Conservation (phyloP, 2,888 invertebrate species). For the Oscheius sp. region DNA sequence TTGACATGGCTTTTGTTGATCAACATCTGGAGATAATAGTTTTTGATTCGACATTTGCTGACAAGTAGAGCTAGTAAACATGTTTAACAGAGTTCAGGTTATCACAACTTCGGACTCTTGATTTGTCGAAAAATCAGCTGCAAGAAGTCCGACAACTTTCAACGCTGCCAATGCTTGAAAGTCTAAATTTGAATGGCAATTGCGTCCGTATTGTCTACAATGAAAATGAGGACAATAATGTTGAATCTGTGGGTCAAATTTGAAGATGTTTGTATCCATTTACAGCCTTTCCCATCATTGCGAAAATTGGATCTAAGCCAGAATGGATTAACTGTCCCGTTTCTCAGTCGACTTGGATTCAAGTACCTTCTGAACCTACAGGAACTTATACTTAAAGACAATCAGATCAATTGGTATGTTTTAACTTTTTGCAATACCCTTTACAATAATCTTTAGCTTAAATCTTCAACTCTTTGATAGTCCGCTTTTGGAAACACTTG, state of each 20-base stretch:
- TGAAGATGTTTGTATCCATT: neutral
- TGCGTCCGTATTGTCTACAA: slow-evolving; percentile 3
- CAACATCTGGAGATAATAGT: slow-evolving; percentile 35
- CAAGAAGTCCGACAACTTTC: slow-evolving; percentile 20
- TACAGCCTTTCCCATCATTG: slow-evolving; percentile 41
- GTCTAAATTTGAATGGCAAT: neutral
- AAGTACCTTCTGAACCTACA: neutral
- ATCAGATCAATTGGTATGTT: neutral
- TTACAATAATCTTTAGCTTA: neutral
- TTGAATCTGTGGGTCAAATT: neutral
- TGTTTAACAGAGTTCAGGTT: neutral
- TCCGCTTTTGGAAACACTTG: slow-evolving; percentile 2
- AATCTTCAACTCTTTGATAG: slow-evolving; percentile 17
- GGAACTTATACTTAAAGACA: neutral
- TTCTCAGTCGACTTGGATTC: slow-evolving; percentile 18
- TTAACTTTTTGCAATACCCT: neutral
- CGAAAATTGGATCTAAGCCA: slow-evolving; percentile 40
- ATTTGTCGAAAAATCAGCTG: slow-evolving; percentile 23
- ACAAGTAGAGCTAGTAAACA: neutral
- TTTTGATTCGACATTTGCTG: slow-evolving; percentile 10
- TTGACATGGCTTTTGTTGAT: slow-evolving; percentile 7
- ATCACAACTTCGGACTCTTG: slow-evolving; percentile 1
- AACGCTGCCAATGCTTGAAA: slow-evolving; percentile 4
- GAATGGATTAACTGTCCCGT: slow-evolving; percentile 5
- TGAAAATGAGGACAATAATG: neutral